Conservation (phyloP, 2,113 vertebrate genomes). For the Clarias gariepinus region DNA sequence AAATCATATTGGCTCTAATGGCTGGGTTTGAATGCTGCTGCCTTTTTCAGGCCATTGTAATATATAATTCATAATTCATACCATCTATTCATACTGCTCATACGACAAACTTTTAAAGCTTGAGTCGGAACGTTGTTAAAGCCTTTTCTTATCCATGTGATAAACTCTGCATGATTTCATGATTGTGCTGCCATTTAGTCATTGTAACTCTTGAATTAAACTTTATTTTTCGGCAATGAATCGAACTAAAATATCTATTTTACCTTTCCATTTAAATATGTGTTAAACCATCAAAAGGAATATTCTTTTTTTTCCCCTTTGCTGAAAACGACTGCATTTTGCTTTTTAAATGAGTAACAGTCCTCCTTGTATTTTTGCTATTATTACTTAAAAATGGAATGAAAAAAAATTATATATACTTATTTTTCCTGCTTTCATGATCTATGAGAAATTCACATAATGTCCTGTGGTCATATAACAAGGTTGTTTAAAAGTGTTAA, state of each 20-base stretch:
- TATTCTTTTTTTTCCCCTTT: neutral
- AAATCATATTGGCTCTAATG: conserved; percentile 3
- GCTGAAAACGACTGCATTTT: no score
- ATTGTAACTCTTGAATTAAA: neutral
- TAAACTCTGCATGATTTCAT: neutral
- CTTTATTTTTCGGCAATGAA: neutral
- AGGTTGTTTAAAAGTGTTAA: neutral
- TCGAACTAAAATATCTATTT: neutral
- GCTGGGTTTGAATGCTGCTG: neutral
- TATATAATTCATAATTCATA: conserved; percentile 13
- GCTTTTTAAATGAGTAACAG: neutral
- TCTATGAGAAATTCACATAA: neutral
- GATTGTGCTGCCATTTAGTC: neutral
- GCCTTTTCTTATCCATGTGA: conserved; percentile 1
- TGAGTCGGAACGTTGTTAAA: neutral
- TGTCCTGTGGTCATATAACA: neutral
- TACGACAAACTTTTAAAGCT: neutral
- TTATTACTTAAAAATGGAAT: neutral
- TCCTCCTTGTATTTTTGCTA: neutral
- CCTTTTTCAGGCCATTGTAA: neutral
- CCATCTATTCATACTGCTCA: conserved; percentile 2
- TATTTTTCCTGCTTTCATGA: neutral
- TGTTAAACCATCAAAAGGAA: neutral
- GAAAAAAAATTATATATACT: neutral
- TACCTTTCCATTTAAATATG: neutral